Evolutionary conservation across 2,113 vertebrate genomes (phyloP), one percentile per base, ranked within the genome.

Genomic region (Rhegmatorhina hoffmannsi): DNA sequence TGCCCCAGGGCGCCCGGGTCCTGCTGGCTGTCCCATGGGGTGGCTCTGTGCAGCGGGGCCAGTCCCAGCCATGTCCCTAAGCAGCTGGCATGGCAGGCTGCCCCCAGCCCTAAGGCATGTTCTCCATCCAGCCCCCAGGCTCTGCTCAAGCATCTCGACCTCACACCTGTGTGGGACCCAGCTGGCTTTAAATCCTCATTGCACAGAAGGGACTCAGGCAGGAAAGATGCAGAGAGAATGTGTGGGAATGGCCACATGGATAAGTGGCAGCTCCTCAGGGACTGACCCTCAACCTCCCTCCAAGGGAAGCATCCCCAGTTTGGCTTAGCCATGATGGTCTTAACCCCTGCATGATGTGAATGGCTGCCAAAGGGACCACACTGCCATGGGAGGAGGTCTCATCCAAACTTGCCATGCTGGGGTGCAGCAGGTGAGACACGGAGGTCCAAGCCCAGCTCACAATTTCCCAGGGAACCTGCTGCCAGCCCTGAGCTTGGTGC

Each of bases 51-150:
- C 3, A 17, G 20, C 14, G 20, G 47, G 21, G 26, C 8, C 50
- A 36, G 62, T 28, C 40, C 31, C 49, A 76, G 38, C 5, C 2
- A 5, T 13, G n/a, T 62, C 44, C 40, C 47, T 10, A 11, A 88
- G 62, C 21, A 70, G 29, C 36, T 0, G 0, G 23, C n/a, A 29
- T 3, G 1, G 0, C 0, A 2, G 24, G 36, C 44, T 62, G 8
- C 29, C 58, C 34, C 19, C 46, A 52, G 55, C 49, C 70, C 36
- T 21, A 17, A 70, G 56, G 36, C 59, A 20, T 0, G 0, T 23
- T 31, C 36, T 74, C 60, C 69, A 31, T 34, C 49, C 46, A 47
- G 46, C 52, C 69, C 78, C 46, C 25, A 53, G 49, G 49, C 47
- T 80, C 52, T 40, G 14, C 10, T 33, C 4, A 0, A 76, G 33